phyloP scores from a whole-genome alignment of 2,797 vertebrate genomes.

The Myripristis jacobus region DNA sequence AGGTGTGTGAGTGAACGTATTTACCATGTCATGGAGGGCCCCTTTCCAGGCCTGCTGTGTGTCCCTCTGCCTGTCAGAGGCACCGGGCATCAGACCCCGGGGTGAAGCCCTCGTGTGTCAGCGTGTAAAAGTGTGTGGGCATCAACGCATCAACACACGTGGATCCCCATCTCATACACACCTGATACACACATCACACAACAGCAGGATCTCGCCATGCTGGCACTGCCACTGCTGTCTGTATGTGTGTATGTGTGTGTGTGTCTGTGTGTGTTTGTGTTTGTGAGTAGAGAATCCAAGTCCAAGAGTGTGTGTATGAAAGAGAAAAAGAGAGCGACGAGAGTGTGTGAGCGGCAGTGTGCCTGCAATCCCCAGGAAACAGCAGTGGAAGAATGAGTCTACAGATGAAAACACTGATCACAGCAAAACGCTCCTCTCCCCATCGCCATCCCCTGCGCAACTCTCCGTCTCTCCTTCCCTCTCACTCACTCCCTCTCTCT shows the following conservation, averaged over 20 bases:
- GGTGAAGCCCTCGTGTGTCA: conserved; percentile 18
- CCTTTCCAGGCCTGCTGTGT: conserved; percentile 59
- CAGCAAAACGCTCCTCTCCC: conserved; percentile 72
- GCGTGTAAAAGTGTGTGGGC: conserved; percentile 49
- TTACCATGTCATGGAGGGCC: conserved; percentile 81
- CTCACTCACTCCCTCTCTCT: conserved; percentile 38
- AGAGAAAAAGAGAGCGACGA: conserved; percentile 16
- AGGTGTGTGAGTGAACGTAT: conserved; percentile 50
- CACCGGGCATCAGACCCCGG: conserved; percentile 54
- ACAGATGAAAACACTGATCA: conserved; percentile 74
- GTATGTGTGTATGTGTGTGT: conserved; percentile 22
- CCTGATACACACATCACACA: conserved; percentile 53
- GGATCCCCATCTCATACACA: conserved; percentile 64
- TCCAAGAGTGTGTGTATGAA: conserved; percentile 17
- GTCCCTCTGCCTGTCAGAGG: conserved; percentile 68
- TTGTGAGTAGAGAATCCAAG: conserved; percentile 43
- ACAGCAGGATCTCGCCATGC: conserved; percentile 54
- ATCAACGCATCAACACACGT: conserved; percentile 52
- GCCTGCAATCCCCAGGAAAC: conserved; percentile 59
- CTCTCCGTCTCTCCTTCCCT: conserved; percentile 62
- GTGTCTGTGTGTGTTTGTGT: conserved; percentile 11
- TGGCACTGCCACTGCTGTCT: conserved; percentile 38
- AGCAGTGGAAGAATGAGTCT: conserved; percentile 59
- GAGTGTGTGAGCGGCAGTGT: conserved; percentile 35
- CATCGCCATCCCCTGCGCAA: conserved; percentile 76